Conservation (phyloP, 2,888 invertebrate genomes). For the Lithophane semibrunnea region DNA sequence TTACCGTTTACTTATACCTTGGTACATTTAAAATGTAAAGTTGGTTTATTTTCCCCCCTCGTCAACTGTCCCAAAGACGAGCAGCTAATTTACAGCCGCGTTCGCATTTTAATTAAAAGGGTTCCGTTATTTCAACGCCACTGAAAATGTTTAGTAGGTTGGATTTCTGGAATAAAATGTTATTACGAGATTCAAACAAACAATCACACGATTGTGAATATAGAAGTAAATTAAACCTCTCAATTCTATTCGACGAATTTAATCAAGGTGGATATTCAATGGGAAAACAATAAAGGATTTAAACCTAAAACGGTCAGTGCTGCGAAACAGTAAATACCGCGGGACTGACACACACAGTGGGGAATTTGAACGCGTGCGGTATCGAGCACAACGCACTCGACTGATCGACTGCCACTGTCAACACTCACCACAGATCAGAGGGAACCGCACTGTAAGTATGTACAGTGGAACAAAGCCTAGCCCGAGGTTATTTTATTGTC, state of each 20-base stretch:
- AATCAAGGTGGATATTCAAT: constrained; percentile 22
- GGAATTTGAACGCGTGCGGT: constrained; percentile 31
- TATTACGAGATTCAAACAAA: constrained; percentile 14
- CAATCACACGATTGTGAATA: constrained; percentile 6
- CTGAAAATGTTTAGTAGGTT: constrained; percentile 32
- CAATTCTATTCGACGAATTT: constrained; percentile 32
- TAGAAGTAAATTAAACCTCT: constrained; percentile 11
- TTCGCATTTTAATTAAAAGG: constrained; percentile 76
- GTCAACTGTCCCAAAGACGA: constrained; percentile 67
- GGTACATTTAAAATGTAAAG: constrained; percentile 17
- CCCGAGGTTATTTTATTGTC: constrained; percentile 53
- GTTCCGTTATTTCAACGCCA: constrained; percentile 62
- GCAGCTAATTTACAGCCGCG: constrained; percentile 73
- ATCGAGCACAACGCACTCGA: constrained; percentile 40
- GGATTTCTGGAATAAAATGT: constrained; percentile 32
- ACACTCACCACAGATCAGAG: constrained; percentile 60
- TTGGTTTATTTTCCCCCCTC: constrained; percentile 50
- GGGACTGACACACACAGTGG: constrained; percentile 1
- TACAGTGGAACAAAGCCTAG: constrained; percentile 51
- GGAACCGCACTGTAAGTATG: constrained; percentile 46
- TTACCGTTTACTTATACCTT: background rate
- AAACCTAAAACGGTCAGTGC: constrained; percentile 22
- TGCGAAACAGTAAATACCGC: constrained; percentile 32
- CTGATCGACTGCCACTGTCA: constrained; percentile 59
- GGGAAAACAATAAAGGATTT: constrained; percentile 17